Base-by-base conservation (phyloP, 2,797 vertebrate genomes). In the Cheirogaleus major region DNA sequence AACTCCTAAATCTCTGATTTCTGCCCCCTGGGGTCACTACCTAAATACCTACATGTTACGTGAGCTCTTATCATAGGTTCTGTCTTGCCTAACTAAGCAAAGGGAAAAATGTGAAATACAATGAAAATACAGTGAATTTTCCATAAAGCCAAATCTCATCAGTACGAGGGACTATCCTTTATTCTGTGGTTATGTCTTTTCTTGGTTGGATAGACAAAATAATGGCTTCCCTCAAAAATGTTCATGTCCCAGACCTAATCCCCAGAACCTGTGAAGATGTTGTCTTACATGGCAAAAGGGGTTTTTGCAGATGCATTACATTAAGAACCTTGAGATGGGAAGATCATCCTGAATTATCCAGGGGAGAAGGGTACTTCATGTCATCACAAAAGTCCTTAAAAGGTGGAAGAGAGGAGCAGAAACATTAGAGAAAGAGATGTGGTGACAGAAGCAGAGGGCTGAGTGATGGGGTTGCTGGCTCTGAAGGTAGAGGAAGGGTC, bases 41-140 rank as follows among this genome's bases (percentile, higher is more conserved):
- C 41, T 81, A 70, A 85, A 65, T 67, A 50, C 20, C 5, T 52
- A 17, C n/a, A 52, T 50, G 61, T 55, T 73, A 75, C 20, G 69
- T 2, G 43, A 43, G 48, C 78, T 52, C 82, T 86, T 25, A 50
- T 48, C 15, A 17, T 20, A 76, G 43, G 35, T 27, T 86, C 45
- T 84, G 65, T 69, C 79, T 93, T 88, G 23, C 38, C 63, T 83
- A 59, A 45, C 27, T 59, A 91, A 88, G 72, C 30, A 63, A 41
- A 83, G 57, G 63, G n/a, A 14, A 97, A 91, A 80, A 52, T 41
- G 17, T 55, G 48, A 59, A 85, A 76, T 32, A 84, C 30, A 95
- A 75, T 79, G 89, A 96, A 23, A 81, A 69, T 18, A 80, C 11
- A 82, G 52, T 79, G 32, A 65, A 57, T 89, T 87, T 95, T 88